Evolutionary conservation across 2,797 vertebrate species (phyloP).

Genomic region (Eulemur coronatus): DNA sequence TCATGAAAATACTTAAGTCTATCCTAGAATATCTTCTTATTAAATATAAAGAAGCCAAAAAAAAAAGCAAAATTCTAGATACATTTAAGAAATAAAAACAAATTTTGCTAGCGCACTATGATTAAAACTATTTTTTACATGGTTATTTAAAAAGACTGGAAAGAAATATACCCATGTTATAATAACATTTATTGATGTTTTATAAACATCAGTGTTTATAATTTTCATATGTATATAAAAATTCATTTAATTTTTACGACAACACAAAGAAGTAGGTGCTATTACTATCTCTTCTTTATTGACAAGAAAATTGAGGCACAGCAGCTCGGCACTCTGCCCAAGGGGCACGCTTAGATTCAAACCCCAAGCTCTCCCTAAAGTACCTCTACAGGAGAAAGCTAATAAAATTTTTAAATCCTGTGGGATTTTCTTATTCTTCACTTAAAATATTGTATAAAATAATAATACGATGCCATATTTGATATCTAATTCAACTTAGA

Average conservation of each 20-base stretch:
- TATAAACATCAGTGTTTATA: not conserved
- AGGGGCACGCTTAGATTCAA: not conserved
- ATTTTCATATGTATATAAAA: not conserved
- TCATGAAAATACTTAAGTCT: not conserved
- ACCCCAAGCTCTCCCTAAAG: not conserved
- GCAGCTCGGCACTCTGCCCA: not conserved
- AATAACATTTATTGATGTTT: not conserved
- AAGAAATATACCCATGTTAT: not conserved
- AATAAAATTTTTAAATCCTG: not conserved
- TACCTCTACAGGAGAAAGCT: not conserved
- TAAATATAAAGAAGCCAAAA: not conserved
- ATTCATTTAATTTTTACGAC: not conserved
- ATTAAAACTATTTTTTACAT: not conserved
- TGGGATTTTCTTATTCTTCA: not conserved
- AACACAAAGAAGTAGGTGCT: not conserved
- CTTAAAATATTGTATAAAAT: conserved; percentile 11
- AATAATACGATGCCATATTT: not conserved
- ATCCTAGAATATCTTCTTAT: not conserved
- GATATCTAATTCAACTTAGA: not conserved
- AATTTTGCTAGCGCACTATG: not conserved
- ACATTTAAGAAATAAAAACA: not conserved
- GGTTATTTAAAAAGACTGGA: not conserved
- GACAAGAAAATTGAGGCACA: not conserved
- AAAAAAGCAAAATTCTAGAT: not conserved
- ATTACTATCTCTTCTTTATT: not conserved